Percentiles rank a stretch among this genome's conserved stretches.
phyloP scores from a whole-genome alignment of 2,113 vertebrate genomes.

The Damaliscus lunatus region DNA sequence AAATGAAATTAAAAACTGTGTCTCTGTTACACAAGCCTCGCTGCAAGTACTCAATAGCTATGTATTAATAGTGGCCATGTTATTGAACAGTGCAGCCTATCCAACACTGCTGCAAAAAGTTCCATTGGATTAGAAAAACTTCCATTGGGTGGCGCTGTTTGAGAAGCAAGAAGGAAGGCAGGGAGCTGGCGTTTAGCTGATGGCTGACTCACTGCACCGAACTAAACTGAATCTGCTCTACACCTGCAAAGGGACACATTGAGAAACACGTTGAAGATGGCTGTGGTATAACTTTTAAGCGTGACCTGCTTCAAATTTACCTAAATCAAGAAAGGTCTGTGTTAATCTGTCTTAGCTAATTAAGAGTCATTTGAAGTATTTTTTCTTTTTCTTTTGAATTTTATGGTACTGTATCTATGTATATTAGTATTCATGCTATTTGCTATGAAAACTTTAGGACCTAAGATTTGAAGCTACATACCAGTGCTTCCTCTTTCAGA shows the following conservation, averaged over 20 bases:
- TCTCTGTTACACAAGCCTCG: background rate
- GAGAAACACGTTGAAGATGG: background rate
- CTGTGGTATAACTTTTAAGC: background rate
- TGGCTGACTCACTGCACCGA: constrained; percentile 45
- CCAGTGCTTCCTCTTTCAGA: constrained; percentile 6
- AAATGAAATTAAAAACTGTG: background rate
- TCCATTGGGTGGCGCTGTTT: background rate
- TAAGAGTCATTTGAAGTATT: background rate
- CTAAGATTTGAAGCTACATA: background rate
- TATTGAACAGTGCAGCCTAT: background rate
- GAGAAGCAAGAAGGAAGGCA: constrained; percentile 69
- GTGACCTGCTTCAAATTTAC: background rate
- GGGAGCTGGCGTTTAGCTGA: constrained; percentile 76
- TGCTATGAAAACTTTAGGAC: constrained; percentile 9
- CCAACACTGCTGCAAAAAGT: background rate
- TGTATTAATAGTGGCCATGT: background rate
- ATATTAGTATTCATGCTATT: background rate
- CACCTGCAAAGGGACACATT: background rate
- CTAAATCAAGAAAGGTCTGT: constrained; percentile 70
- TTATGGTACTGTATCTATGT: background rate
- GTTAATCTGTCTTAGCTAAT: constrained; percentile 48
- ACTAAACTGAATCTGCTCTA: background rate
- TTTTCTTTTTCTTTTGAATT: constrained; percentile 41
- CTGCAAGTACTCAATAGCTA: background rate
- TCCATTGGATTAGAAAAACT: background rate